Evolutionary conservation across 2,113 vertebrate genomes (phyloP).

Genomic region (Scophthalmus maximus): DNA sequence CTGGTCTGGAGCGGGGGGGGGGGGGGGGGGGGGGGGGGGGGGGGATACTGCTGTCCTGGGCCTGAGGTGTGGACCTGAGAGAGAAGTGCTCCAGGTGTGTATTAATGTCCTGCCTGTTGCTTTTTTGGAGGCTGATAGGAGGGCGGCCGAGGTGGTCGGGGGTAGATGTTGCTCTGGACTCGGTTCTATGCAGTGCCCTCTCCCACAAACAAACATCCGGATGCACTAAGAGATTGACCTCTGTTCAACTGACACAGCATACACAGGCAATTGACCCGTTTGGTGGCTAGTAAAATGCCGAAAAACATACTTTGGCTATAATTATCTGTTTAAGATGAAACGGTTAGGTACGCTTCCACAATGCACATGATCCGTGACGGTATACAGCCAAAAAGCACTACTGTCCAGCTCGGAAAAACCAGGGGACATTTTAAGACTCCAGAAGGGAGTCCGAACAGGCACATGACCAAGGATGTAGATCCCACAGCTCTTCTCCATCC

Average conservation of each 20-base stretch:
- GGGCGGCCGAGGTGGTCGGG: conserved; percentile 12
- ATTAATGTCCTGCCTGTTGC: conserved; percentile 61
- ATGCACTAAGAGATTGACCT: conserved; percentile 36
- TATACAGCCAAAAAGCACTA: conserved; percentile 9
- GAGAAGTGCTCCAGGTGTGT: conserved; percentile 41
- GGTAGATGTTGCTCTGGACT: conserved; percentile 44
- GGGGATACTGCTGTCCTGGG: conserved; percentile 39
- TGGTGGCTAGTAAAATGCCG: conserved; percentile 31
- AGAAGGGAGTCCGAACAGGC: conserved; percentile 41
- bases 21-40: conserved; percentile 34
- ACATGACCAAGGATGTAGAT: conserved; percentile 16
- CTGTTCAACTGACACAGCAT: conserved; percentile 39
- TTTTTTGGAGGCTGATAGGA: conserved; percentile 45
- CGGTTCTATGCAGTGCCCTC: conserved; percentile 20
- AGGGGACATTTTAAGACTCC: conserved; percentile 10
- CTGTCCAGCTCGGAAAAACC: conserved; percentile 27
- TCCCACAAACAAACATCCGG: conserved; percentile 54
- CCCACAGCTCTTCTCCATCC: conserved; percentile 18
- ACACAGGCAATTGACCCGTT: conserved; percentile 30
- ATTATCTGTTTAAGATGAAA: conserved; percentile 54
- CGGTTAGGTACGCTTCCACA: conserved; percentile 26
- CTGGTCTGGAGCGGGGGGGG: conserved; percentile 16
- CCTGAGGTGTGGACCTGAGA: conserved; percentile 47
- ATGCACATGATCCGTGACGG: conserved; percentile 46
- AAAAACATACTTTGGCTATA: conserved; percentile 41